Conservation (phyloP, 2,113 vertebrate genomes). For the Cheilinus undulatus region DNA sequence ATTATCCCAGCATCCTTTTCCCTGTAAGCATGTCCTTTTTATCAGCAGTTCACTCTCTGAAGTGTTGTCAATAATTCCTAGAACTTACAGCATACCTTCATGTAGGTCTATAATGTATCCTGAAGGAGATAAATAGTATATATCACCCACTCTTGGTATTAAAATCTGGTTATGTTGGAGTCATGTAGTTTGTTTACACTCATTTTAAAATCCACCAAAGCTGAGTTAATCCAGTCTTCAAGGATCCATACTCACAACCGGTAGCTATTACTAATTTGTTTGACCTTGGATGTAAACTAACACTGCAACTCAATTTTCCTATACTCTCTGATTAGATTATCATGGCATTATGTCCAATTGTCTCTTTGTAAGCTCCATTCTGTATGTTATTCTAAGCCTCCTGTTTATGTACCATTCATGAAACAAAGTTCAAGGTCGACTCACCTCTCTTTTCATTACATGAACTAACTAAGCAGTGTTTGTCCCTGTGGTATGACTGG, state of each 20-base stretch:
- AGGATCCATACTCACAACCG: conserved; percentile 23
- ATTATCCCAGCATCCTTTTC: conserved; percentile 28
- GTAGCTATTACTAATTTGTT: conserved; percentile 55
- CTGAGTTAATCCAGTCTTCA: conserved; percentile 27
- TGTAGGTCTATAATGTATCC: conserved; percentile 13
- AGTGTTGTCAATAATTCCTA: not conserved
- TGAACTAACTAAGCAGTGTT: conserved; percentile 16
- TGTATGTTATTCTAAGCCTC: conserved; percentile 52
- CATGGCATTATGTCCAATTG: conserved; percentile 57
- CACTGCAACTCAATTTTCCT: conserved; percentile 47
- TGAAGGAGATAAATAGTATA: not conserved
- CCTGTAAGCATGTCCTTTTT: not conserved
- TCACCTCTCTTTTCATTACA: conserved; percentile 37
- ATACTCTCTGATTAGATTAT: conserved; percentile 58
- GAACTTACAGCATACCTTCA: not conserved
- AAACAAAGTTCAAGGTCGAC: conserved; percentile 73
- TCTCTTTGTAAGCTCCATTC: conserved; percentile 43
- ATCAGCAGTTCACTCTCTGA: conserved; percentile 10
- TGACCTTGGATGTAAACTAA: conserved; percentile 66
- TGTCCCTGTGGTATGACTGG: not conserved
- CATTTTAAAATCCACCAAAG: conserved; percentile 5
- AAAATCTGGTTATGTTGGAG: not conserved
- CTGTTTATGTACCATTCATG: conserved; percentile 35
- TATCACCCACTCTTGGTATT: not conserved
- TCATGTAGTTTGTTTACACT: not conserved